Evolutionary conservation across 2,888 invertebrate species (phyloP).

Genomic region (Lutraria lutraria): DNA sequence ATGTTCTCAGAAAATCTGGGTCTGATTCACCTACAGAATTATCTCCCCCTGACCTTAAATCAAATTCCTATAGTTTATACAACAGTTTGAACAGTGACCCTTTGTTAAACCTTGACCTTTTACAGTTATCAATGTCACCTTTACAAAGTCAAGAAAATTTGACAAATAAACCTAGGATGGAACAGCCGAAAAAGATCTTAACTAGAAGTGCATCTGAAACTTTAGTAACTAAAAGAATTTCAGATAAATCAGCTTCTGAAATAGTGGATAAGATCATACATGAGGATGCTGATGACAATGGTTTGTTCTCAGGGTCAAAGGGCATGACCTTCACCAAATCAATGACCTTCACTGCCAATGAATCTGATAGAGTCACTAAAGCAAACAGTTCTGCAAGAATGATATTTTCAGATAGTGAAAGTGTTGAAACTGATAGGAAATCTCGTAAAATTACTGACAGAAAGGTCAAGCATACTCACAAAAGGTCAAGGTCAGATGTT

Average conservation of each 20-base stretch:
- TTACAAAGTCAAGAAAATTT: constrained; percentile 38
- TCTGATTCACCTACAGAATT: constrained; percentile 66
- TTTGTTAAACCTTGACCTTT: constrained; percentile 74
- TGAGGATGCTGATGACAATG: constrained; percentile 58
- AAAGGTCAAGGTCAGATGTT: constrained; percentile 79
- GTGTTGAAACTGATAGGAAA: constrained; percentile 51
- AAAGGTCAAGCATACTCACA: constrained; percentile 70
- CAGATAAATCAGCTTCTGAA: constrained; percentile 48
- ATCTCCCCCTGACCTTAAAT: constrained; percentile 27
- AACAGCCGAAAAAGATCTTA: constrained; percentile 45
- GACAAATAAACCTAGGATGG: constrained; percentile 11
- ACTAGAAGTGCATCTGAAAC: constrained; percentile 67
- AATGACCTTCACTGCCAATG: constrained; percentile 43
- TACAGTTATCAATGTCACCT: constrained; percentile 54
- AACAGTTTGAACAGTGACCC: constrained; percentile 77
- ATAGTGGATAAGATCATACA: constrained; percentile 63
- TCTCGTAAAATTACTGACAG: constrained; percentile 52
- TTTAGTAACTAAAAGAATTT: constrained; percentile 31
- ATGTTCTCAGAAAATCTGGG: constrained; percentile 79
- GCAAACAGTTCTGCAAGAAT: constrained; percentile 43
- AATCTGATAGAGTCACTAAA: constrained; percentile 18
- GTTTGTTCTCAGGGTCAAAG: constrained; percentile 53
- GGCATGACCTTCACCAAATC: constrained; percentile 37
- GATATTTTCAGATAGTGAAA: constrained; percentile 76
- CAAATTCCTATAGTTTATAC: constrained; percentile 71